Conservation (phyloP, 2,888 invertebrate genomes). For the Marronus borbonicus region DNA sequence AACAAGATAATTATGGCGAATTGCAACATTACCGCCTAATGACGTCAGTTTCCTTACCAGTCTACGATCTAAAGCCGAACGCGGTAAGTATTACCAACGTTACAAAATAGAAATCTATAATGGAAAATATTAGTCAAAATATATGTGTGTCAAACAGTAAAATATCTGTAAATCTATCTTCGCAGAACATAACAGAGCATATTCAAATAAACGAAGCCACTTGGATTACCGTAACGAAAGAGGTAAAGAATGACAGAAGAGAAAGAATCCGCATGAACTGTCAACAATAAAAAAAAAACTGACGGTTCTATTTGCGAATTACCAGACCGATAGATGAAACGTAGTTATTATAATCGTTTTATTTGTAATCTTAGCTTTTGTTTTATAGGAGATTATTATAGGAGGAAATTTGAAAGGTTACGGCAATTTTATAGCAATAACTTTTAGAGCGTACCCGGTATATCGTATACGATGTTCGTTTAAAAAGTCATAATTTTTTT, state of each 20-base stretch:
- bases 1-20: constrained; percentile 77
- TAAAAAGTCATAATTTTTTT: constrained; percentile 11
- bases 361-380: not conserved
- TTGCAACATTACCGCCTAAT: constrained; percentile 85
- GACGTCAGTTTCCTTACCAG: constrained; percentile 95
- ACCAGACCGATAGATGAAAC: not conserved
- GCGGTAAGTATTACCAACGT: constrained; percentile 76
- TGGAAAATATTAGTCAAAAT: not conserved
- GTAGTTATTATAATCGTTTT: not conserved
- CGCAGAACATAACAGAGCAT: constrained; percentile 97
- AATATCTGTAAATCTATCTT: constrained; percentile 58
- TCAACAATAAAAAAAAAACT: not conserved
- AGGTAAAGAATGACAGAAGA: constrained; percentile 76
- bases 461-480: constrained; percentile 3
- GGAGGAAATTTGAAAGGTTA: not conserved
- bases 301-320: not conserved
- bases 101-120: not conserved
- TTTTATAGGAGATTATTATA: not conserved
- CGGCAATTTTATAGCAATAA: constrained; percentile 1
- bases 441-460: constrained; percentile 2
- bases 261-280: constrained; percentile 8
- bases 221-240: constrained; percentile 93
- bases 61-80: constrained; percentile 89
- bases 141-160: not conserved
- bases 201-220: constrained; percentile 95